A percentile compares a stretch with the other conserved stretches of the same genome.
Conservation (phyloP, 2,113 vertebrate genomes). For the Cynocephalus volans region DNA sequence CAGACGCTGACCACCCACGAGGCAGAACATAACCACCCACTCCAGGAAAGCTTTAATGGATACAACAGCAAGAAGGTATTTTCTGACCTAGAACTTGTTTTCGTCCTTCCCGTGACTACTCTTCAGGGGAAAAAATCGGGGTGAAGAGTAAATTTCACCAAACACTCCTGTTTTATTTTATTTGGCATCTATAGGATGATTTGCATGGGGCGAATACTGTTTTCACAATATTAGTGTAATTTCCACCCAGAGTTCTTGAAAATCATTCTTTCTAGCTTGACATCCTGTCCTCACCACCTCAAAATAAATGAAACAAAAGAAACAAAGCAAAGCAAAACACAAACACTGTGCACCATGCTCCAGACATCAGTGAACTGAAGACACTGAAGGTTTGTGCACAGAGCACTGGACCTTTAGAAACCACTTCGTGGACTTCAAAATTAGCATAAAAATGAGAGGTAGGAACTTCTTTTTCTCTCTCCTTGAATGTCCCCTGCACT, state of each 20-base stretch:
- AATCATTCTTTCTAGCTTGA: background rate
- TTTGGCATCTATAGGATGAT: background rate
- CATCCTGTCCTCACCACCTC: background rate
- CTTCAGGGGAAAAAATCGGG: background rate
- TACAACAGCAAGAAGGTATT: background rate
- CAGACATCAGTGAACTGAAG: background rate
- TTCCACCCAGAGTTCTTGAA: background rate
- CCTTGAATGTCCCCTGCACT: background rate
- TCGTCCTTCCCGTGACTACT: background rate
- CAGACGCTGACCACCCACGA: constrained; percentile 1
- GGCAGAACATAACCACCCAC: background rate
- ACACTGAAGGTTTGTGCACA: background rate
- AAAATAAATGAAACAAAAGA: background rate
- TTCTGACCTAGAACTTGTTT: background rate
- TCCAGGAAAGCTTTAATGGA: fast-evolving
- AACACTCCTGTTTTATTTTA: background rate
- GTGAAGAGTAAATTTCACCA: background rate
- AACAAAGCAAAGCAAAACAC: background rate
- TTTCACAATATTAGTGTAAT: background rate
- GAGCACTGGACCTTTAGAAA: background rate
- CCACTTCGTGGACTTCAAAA: background rate
- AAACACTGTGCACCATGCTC: background rate
- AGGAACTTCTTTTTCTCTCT: background rate
- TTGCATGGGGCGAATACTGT: background rate
- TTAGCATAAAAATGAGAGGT: background rate